These are phyloP conservation scores for Tuta absoluta DNA, from an alignment of 2,888 invertebrate genomes.

Conservation along the genomic window DNA sequence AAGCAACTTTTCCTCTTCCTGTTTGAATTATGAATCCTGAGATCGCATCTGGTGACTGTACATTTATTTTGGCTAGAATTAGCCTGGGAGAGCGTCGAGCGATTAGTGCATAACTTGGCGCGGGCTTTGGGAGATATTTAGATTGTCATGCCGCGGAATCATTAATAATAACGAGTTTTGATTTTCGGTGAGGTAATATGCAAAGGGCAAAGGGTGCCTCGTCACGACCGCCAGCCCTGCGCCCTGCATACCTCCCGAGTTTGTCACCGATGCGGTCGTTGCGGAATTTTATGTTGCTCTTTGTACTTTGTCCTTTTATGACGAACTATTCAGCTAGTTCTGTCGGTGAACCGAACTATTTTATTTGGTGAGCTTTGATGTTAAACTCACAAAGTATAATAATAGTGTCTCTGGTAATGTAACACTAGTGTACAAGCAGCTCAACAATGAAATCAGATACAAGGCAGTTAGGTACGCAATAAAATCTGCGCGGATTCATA, in stretches of 20 bases:
- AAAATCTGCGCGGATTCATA: conserved; percentile 14
- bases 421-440: neutral
- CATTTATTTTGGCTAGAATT: conserved; percentile 67
- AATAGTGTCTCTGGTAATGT: neutral
- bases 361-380: conserved; percentile 65
- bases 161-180: conserved; percentile 80
- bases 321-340: conserved; percentile 72
- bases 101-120: conserved; percentile 68
- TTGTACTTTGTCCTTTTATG: conserved; percentile 75
- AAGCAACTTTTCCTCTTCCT: conserved; percentile 76
- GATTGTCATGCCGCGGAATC: conserved; percentile 76
- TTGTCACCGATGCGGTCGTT: conserved; percentile 75
- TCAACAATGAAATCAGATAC: conserved; percentile 14
- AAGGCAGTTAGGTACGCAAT: conserved; percentile 16
- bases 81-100: conserved; percentile 59
- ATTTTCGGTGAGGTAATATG: conserved; percentile 79
- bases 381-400: conserved; percentile 28
- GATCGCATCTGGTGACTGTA: conserved; percentile 76
- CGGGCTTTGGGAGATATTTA: conserved; percentile 69
- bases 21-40: conserved; percentile 70
- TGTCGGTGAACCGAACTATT: conserved; percentile 69
- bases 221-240: conserved; percentile 72
- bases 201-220: conserved; percentile 72
- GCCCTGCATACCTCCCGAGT: conserved; percentile 74
- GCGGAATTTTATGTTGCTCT: conserved; percentile 79